A percentile compares a stretch with the other conserved stretches of the same genome.
These are phyloP conservation scores for Trogon surrucura DNA, from an alignment of 2,113 vertebrate species.

Conservation along the genomic window DNA sequence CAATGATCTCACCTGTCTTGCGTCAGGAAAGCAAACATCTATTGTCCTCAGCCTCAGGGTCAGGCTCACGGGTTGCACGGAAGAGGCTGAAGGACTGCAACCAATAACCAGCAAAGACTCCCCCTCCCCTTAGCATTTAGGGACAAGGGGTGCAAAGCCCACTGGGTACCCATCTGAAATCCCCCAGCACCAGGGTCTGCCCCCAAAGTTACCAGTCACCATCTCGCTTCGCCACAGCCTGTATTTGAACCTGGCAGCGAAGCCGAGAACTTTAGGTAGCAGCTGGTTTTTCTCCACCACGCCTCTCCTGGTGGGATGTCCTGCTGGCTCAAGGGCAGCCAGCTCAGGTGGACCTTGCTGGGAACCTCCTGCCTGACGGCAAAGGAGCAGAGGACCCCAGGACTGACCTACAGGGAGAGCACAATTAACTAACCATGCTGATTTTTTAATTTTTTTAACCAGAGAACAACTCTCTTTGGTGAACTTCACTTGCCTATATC, in stretches of 20 bases:
- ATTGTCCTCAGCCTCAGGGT: not conserved
- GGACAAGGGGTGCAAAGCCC: not conserved
- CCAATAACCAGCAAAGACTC: not conserved
- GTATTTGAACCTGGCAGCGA: not conserved
- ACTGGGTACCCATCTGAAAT: not conserved
- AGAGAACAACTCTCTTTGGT: not conserved
- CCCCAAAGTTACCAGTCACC: too few species aligned
- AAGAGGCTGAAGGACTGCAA: not conserved
- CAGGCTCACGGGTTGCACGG: rapidly evolving
- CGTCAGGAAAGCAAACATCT: rapidly evolving
- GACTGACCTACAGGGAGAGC: not conserved
- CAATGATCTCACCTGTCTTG: not conserved
- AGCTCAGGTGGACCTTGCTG: not conserved
- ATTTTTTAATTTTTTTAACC: not conserved
- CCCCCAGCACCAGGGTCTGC: rapidly evolving
- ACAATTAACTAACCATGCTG: rapidly evolving
- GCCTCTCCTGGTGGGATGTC: not conserved
- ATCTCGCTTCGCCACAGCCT: not conserved
- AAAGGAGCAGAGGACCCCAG: not conserved
- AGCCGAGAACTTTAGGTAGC: not conserved
- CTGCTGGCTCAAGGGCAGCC: rapidly evolving
- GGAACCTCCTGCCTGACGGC: not conserved
- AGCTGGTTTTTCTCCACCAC: not conserved
- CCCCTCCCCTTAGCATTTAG: not conserved
- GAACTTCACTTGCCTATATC: not conserved